Evolutionary conservation across 2,797 vertebrate genomes (phyloP).

Genomic region (Loris lydekkerianus): DNA sequence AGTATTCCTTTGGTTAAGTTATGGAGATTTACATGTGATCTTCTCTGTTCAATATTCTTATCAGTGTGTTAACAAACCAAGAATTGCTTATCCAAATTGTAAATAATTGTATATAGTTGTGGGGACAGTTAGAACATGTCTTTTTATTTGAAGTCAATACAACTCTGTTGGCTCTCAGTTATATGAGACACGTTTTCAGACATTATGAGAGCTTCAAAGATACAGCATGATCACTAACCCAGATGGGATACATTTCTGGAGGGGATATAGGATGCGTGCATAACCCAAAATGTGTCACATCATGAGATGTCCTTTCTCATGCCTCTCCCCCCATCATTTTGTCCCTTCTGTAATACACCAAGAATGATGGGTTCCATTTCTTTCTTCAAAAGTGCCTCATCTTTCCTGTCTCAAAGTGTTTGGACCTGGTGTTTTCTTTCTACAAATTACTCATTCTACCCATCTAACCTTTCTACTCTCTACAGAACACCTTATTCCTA

Average conservation of each 20-base stretch:
- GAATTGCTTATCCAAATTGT: neutral
- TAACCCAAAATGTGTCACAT: neutral
- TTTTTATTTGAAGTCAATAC: neutral
- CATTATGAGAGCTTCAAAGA: neutral
- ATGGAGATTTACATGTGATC: neutral
- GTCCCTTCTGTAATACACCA: neutral
- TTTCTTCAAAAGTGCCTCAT: neutral
- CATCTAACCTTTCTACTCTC: neutral
- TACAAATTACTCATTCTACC: neutral
- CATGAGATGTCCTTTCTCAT: neutral
- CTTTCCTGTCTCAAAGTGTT: neutral
- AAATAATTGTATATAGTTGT: neutral
- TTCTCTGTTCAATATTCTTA: constrained; percentile 34
- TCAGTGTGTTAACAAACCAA: neutral
- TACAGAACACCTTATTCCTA: neutral
- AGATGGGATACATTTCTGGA: neutral
- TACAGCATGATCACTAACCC: neutral
- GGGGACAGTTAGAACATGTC: neutral
- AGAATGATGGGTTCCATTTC: neutral
- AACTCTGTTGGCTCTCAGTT: neutral
- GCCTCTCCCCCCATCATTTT: neutral
- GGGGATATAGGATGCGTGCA: neutral
- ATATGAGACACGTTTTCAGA: neutral
- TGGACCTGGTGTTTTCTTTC: neutral
- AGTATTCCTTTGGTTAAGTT: neutral